Percentiles rank a stretch among this genome's conserved stretches.
These are phyloP conservation scores for Excalfactoria chinensis DNA, from an alignment of 2,113 vertebrate genomes.

Conservation along the genomic window DNA sequence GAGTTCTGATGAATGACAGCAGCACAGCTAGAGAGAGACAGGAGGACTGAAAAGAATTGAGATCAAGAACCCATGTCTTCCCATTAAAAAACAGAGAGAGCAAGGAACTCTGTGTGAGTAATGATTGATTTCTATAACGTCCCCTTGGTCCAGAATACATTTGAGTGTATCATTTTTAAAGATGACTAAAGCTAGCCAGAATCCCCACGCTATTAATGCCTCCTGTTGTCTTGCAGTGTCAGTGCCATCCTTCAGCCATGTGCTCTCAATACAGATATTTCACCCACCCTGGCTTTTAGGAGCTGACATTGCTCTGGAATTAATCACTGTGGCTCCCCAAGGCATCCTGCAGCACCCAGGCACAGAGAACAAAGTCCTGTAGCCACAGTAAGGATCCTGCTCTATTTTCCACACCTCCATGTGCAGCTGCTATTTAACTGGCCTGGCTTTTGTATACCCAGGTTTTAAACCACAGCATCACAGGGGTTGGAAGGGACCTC, in stretches of 20 bases:
- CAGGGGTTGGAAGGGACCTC: no score
- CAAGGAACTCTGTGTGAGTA: conserved; percentile 12
- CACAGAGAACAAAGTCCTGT: not conserved
- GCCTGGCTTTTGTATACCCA: not conserved
- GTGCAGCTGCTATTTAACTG: not conserved
- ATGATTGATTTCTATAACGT: conserved; percentile 4
- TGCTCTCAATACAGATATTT: not conserved
- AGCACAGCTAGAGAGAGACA: not conserved
- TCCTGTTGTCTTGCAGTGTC: not conserved
- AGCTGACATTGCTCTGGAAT: not conserved
- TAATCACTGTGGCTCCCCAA: not conserved
- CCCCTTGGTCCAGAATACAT: conserved; percentile 42
- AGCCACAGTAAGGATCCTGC: not conserved
- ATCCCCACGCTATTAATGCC: not conserved
- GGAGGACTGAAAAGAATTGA: not conserved
- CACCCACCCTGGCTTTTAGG: not conserved
- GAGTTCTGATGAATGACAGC: not conserved
- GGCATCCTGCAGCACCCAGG: not conserved
- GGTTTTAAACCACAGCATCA: not conserved
- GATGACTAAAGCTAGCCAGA: conserved; percentile 27
- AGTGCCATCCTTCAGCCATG: conserved; percentile 1
- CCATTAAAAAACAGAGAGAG: not conserved
- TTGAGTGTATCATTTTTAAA: conserved; percentile 55
- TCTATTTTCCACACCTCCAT: not conserved
- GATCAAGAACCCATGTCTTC: not conserved